These are phyloP conservation scores for Stictocephala bisonia DNA, from an alignment of 2,888 invertebrate species.

Conservation along the genomic window DNA sequence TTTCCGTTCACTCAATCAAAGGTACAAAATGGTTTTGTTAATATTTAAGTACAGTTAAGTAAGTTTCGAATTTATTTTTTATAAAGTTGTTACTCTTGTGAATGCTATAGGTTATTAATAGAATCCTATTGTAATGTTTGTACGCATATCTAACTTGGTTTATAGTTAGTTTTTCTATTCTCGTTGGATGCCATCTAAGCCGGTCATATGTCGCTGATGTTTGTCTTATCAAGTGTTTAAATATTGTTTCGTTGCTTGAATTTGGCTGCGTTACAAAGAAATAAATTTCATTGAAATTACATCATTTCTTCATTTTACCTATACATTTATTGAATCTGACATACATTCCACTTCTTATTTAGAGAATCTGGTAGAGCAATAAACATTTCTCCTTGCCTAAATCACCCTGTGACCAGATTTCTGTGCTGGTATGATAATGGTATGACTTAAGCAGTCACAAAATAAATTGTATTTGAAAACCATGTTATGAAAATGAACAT, in stretches of 20 bases:
- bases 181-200: conserved; percentile 37
- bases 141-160: conserved; percentile 40
- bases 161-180: conserved; percentile 40
- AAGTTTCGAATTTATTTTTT: conserved; percentile 46
- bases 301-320: too few species aligned
- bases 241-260: conserved; percentile 56
- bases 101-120: conserved; percentile 41
- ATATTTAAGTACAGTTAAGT: conserved; percentile 41
- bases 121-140: conserved; percentile 39
- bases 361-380: not conserved
- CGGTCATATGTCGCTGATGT: conserved; percentile 56
- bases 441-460: too few species aligned
- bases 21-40: conserved; percentile 45
- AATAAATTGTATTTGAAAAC: too few species aligned
- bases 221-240: conserved; percentile 52
- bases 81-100: conserved; percentile 44
- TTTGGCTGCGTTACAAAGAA: conserved; percentile 55
- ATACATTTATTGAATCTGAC: too few species aligned
- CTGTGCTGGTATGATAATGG: too few species aligned
- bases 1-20: conserved; percentile 42
- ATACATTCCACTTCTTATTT: too few species aligned
- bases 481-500: too few species aligned
- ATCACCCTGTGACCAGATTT: conserved; percentile 10
- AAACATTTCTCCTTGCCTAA: not conserved
- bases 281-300: conserved; percentile 47